These are phyloP conservation scores for Tetragonula clypearis DNA, from an alignment of 1,140 invertebrate species.

Conservation along the genomic window DNA sequence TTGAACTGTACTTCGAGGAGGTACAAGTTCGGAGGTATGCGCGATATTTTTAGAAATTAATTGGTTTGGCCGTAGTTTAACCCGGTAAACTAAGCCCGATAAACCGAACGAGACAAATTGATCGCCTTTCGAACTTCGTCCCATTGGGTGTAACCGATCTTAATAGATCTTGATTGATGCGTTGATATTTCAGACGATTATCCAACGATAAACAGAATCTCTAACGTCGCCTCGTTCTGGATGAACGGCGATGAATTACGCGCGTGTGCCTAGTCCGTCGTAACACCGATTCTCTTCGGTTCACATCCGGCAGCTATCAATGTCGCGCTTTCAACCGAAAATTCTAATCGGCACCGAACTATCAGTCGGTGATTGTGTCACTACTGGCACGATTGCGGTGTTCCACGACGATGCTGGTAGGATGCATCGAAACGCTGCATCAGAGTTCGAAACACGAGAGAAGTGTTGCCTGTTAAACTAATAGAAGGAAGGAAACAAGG, in stretches of 20 bases:
- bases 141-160: not conserved
- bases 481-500: constrained; percentile 12
- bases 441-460: constrained; percentile 15
- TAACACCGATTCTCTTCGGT: not conserved
- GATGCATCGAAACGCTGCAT: not conserved
- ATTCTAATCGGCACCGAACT: constrained; percentile 56
- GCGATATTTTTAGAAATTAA: constrained; percentile 23
- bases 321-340: constrained; percentile 39
- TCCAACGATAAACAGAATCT: constrained; percentile 14
- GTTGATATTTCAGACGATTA: not conserved
- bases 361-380: constrained; percentile 47
- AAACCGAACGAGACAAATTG: not conserved
- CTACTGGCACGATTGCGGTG: not conserved
- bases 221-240: not conserved
- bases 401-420: constrained; percentile 21
- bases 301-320: constrained; percentile 22
- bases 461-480: constrained; percentile 14
- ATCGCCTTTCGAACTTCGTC: not conserved
- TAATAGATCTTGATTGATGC: not conserved
- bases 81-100: not conserved
- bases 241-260: not conserved
- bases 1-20: not conserved
- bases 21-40: constrained; percentile 12
- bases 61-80: not conserved
- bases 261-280: not conserved